These are phyloP conservation scores for Phaedon cochleariae DNA, from an alignment of 2,888 invertebrate species.

Conservation along the genomic window DNA sequence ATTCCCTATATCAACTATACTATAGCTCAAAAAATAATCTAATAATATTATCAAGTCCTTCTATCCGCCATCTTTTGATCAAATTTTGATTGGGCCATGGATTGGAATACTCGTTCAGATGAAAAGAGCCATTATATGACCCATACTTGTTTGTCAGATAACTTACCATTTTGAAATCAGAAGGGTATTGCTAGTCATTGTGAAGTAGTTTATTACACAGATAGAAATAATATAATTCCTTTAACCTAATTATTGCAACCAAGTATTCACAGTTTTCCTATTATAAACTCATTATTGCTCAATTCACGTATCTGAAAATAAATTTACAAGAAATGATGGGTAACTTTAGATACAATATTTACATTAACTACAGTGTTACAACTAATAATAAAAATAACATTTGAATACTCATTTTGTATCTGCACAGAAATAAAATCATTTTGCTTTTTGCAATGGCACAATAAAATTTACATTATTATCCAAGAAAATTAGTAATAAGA, in stretches of 20 bases:
- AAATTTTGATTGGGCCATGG: no score
- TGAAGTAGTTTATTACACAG: neutral
- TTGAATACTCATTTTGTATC: neutral
- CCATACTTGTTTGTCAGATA: no score
- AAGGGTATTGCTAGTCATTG: no score
- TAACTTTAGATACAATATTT: conserved; percentile 17
- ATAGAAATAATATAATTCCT: conserved; percentile 18
- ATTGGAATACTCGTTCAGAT: no score
- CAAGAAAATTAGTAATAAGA: no score
- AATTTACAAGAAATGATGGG: neutral
- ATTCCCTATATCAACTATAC: no score
- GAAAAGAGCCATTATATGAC: no score
- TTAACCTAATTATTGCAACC: conserved; percentile 31
- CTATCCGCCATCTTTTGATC: no score
- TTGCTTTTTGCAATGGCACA: conserved; percentile 2
- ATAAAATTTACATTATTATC: neutral
- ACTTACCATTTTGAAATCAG: no score
- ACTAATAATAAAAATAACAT: neutral
- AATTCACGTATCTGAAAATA: conserved; percentile 2
- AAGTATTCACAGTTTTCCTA: conserved; percentile 34
- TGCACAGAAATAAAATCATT: neutral
- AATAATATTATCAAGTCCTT: no score
- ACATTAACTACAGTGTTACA: no score
- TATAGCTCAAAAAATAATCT: no score
- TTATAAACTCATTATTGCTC: conserved; percentile 3